These are phyloP conservation scores for Danio tinwini DNA, from an alignment of 2,797 vertebrate species.

Conservation along the genomic window DNA sequence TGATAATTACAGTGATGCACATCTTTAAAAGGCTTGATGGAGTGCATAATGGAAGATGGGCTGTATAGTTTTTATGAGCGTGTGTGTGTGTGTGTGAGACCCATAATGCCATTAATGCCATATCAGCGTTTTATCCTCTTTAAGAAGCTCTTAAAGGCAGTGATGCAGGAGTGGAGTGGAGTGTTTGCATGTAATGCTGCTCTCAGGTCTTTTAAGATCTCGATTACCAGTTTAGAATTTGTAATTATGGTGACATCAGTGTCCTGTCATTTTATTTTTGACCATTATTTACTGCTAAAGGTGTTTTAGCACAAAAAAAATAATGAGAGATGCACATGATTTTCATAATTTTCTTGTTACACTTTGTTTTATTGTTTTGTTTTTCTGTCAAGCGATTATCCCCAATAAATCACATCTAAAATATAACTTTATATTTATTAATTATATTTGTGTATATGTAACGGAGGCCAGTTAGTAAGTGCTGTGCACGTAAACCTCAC, in stretches of 20 bases:
- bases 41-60: conserved; percentile 19
- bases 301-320: too few relatives aligned
- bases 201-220: background rate
- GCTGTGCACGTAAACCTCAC: too few relatives aligned
- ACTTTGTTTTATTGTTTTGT: too few relatives aligned
- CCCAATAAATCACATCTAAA: too few relatives aligned
- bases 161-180: conserved; percentile 28
- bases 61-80: conserved; percentile 13
- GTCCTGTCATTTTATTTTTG: too few relatives aligned
- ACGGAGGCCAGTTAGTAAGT: too few relatives aligned
- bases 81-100: background rate
- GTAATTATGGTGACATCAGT: background rate
- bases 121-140: conserved; percentile 54
- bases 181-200: conserved; percentile 19
- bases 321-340: too few relatives aligned
- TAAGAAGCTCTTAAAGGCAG: conserved; percentile 46
- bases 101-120: background rate
- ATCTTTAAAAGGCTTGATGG: conserved; percentile 29
- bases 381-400: too few relatives aligned
- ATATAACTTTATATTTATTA: too few relatives aligned
- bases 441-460: too few relatives aligned
- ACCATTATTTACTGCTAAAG: too few relatives aligned
- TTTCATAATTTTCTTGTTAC: too few relatives aligned
- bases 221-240: background rate
- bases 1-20: conserved; percentile 19